Conservation (phyloP, 1,140 invertebrate genomes). For the Trialeurodes vaporariorum region DNA sequence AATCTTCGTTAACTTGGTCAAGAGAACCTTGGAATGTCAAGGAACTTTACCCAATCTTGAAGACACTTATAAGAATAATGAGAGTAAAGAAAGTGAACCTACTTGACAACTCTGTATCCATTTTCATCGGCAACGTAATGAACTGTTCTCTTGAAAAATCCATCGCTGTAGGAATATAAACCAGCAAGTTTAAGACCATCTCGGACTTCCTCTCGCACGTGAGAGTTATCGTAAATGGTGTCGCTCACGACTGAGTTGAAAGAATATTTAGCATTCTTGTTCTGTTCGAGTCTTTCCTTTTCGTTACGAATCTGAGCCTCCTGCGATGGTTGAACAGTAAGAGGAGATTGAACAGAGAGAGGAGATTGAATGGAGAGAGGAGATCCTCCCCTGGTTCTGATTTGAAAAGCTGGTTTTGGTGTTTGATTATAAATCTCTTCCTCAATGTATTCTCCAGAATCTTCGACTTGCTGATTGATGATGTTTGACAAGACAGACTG, state of each 20-base stretch:
- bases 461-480: no score
- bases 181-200: slow-evolving; percentile 39
- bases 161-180: slow-evolving; percentile 44
- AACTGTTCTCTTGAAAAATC: slow-evolving; percentile 40
- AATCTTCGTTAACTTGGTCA: no score
- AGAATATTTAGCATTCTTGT: slow-evolving; percentile 34
- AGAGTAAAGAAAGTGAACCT: slow-evolving; percentile 24
- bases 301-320: not conserved
- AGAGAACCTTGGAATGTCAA: no score
- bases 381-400: no score
- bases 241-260: slow-evolving; percentile 39
- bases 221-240: slow-evolving; percentile 38
- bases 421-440: no score
- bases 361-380: not conserved
- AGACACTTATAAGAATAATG: not conserved
- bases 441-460: no score
- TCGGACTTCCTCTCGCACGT: slow-evolving; percentile 38
- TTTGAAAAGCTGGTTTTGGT: no score
- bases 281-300: slow-evolving; percentile 21
- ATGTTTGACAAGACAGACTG: no score
- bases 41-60: no score
- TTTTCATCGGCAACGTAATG: slow-evolving; percentile 45
- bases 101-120: slow-evolving; percentile 43
- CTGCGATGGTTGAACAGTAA: not conserved
- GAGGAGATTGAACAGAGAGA: not conserved